Percentiles rank a stretch among this genome's conserved stretches.
Conservation (phyloP, 2,113 vertebrate genomes). For the Lipophrys pholis region DNA sequence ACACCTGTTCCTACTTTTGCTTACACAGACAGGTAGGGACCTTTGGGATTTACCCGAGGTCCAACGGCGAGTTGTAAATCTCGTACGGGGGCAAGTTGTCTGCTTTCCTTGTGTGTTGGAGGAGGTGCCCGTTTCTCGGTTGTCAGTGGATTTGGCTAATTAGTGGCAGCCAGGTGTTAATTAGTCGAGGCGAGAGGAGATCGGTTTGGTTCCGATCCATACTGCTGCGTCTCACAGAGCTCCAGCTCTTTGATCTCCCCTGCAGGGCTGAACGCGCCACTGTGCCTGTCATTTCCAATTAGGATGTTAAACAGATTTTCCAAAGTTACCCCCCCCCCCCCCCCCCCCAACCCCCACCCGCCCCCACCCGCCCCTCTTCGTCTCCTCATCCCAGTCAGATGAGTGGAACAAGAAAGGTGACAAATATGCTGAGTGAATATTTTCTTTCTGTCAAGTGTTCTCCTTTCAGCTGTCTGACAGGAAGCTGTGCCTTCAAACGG, state of each 20-base stretch:
- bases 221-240: conserved; percentile 62
- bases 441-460: conserved; percentile 57
- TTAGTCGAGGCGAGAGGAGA: conserved; percentile 63
- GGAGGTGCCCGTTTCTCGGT: conserved; percentile 21
- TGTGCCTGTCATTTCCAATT: conserved; percentile 79
- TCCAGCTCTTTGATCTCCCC: conserved; percentile 73
- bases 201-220: conserved; percentile 69
- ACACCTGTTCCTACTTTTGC: conserved; percentile 60
- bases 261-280: conserved; percentile 67
- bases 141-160: conserved; percentile 63
- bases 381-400: conserved; percentile 56
- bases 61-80: conserved; percentile 46
- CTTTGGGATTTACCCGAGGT: conserved; percentile 32
- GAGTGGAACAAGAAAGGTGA: conserved; percentile 65
- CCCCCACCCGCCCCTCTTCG: conserved; percentile 16
- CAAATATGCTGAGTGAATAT: conserved; percentile 60
- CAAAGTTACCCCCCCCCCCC: conserved; percentile 58
- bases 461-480: conserved; percentile 56
- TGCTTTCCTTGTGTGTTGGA: not conserved
- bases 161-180: conserved; percentile 76
- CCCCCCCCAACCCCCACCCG: too few species aligned
- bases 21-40: conserved; percentile 34
- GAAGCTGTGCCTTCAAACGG: conserved; percentile 42
- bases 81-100: conserved; percentile 7
- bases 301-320: conserved; percentile 75